Evolutionary conservation across 1,140 invertebrate species (phyloP), one percentile per base, ranked within the genome.

Genomic region (Zaprionus nigranus): DNA sequence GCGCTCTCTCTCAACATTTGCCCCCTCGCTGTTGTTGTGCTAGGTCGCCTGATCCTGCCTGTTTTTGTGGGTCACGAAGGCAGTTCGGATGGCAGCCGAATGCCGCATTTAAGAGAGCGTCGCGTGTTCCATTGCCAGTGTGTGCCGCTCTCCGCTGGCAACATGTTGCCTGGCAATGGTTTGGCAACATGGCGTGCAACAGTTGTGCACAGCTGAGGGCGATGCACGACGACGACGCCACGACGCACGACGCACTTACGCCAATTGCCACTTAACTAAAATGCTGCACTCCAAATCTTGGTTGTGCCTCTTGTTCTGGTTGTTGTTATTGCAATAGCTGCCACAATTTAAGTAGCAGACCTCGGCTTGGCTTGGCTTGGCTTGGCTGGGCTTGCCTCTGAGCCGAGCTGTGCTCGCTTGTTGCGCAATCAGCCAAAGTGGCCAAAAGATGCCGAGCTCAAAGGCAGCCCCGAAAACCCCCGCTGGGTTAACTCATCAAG

Each of bases 351-450:
- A 22, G 20, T 51, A 51, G 46, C 11, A 22, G 22, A 5, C 20
- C 20, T 22, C 46, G 46, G 40, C 40, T 46, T 46, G 40, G 40
- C 40, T 17, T 17, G 17, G 17, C 17, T 17, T 17, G 17, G 17
- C n/a, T 43, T n/a, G 40, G 40, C 6, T 3, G 7, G 36, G 36
- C 40, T 43, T n/a, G 17, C 20, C 46, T 22, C 13, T 12, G 28
- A 49, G n/a, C 46, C 12, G 9, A 22, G 49, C 63, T 51, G 9
- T 51, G 60, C 59, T 56, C 38, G 43, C 30, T 62, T 26, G 46
- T 34, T 30, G 72, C 36, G 78, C 78, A 87, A 87, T 87, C 84
- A 87, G 66, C 74, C 81, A 71, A 81, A 88, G 81, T 87, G 84
- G 69, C 69, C 49, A 30, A 38, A 62, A 67, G 54, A 5, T 57